Conservation (phyloP, 2,888 invertebrate genomes). For the Callimorpha dominula region DNA sequence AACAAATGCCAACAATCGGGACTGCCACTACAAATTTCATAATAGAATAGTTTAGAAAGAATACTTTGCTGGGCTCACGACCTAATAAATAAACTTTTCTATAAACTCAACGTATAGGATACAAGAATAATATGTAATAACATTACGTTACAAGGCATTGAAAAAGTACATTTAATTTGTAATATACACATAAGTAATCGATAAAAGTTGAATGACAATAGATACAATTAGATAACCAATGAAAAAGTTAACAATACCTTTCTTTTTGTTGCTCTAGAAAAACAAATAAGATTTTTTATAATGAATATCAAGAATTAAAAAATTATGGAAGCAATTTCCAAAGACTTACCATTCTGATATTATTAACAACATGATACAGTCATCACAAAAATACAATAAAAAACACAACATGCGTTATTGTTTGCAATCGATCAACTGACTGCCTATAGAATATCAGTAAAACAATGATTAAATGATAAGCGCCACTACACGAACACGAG, state of each 20-base stretch:
- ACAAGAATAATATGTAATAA: background rate
- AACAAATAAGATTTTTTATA: background rate
- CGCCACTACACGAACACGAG: conserved; percentile 66
- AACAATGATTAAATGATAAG: conserved; percentile 69
- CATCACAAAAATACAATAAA: conserved; percentile 48
- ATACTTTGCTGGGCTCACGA: background rate
- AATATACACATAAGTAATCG: background rate
- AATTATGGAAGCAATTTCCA: background rate
- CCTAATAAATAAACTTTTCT: background rate
- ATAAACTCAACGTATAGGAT: background rate
- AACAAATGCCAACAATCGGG: background rate
- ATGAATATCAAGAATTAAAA: background rate
- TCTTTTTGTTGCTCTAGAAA: background rate
- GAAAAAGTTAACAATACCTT: background rate
- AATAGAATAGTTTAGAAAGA: background rate
- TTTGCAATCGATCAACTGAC: conserved; percentile 37
- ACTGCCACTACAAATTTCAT: background rate
- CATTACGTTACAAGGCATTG: too few species aligned
- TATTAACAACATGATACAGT: conserved; percentile 43
- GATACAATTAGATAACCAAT: conserved; percentile 3
- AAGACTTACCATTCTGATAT: conserved; percentile 37
- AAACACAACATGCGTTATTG: conserved; percentile 35
- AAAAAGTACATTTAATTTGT: background rate
- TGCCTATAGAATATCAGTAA: conserved; percentile 49
- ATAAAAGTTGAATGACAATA: background rate